Conservation (phyloP, 2,888 invertebrate species). For the Strigamia transsilvanica region DNA sequence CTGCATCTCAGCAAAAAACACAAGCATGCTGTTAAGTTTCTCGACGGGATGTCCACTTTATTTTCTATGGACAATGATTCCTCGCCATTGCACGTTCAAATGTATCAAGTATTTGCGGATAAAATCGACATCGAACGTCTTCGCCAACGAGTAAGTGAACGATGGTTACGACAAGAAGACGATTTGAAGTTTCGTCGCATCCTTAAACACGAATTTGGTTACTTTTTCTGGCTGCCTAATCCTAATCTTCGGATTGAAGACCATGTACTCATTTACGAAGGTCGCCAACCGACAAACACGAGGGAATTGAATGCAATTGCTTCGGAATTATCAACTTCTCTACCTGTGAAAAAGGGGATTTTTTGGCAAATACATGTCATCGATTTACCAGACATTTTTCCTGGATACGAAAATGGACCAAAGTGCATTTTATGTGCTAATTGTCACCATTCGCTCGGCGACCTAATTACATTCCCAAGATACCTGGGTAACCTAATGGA, state of each 20-base stretch:
- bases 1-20: neutral
- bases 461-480: neutral
- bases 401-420: neutral
- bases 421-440: neutral
- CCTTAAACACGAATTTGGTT: neutral
- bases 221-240: neutral
- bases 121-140: neutral
- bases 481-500: neutral
- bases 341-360: neutral
- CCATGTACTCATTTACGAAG: neutral
- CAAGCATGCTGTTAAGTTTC: neutral
- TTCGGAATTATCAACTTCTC: neutral
- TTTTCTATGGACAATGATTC: neutral
- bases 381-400: neutral
- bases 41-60: neutral
- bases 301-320: neutral
- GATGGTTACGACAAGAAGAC: neutral
- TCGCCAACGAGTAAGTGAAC: neutral
- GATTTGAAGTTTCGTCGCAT: neutral
- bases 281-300: neutral
- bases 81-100: neutral
- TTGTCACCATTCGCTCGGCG: neutral
- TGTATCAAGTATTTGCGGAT: neutral
- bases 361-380: conserved; percentile 8
- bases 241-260: neutral